These are phyloP conservation scores for Manduca sexta DNA, from an alignment of 1,140 invertebrate genomes.

Conservation along the genomic window DNA sequence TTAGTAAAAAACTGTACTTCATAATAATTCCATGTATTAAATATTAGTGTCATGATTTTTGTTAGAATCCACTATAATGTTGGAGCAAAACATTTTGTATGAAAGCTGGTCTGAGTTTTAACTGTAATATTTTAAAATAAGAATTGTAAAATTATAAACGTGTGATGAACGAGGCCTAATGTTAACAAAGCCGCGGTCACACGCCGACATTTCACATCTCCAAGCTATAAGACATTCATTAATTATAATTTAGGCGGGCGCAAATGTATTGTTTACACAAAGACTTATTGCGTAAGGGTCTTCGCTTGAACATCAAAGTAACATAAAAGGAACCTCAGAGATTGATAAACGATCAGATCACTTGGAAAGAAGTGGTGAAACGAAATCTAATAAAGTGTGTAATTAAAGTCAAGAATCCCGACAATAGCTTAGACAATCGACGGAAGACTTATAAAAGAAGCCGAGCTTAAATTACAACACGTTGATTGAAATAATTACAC, in stretches of 20 bases:
- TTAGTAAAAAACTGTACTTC: too few species aligned
- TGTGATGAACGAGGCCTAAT: too few species aligned
- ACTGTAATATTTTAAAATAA: too few species aligned
- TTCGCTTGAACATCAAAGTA: conserved; percentile 7
- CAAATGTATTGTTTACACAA: not conserved
- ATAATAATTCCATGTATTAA: too few species aligned
- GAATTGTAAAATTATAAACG: too few species aligned
- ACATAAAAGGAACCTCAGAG: conserved; percentile 9
- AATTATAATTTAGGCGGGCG: not conserved
- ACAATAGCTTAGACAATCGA: conserved; percentile 16
- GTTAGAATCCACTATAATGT: too few species aligned
- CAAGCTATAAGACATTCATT: not conserved
- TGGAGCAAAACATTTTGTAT: too few species aligned
- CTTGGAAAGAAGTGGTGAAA: conserved; percentile 4
- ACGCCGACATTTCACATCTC: too few species aligned
- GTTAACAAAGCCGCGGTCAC: not conserved
- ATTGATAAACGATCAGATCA: conserved; percentile 8
- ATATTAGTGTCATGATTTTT: too few species aligned
- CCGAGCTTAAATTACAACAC: conserved; percentile 11
- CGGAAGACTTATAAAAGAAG: conserved; percentile 17
- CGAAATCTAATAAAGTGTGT: conserved; percentile 10
- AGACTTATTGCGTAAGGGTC: conserved; percentile 2
- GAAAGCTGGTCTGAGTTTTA: too few species aligned
- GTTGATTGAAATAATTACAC: conserved; percentile 10
- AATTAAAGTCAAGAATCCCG: conserved; percentile 19